Evolutionary conservation across 2,888 invertebrate species (phyloP), one percentile per base, ranked within the genome.

Genomic region (Noctua janthe): DNA sequence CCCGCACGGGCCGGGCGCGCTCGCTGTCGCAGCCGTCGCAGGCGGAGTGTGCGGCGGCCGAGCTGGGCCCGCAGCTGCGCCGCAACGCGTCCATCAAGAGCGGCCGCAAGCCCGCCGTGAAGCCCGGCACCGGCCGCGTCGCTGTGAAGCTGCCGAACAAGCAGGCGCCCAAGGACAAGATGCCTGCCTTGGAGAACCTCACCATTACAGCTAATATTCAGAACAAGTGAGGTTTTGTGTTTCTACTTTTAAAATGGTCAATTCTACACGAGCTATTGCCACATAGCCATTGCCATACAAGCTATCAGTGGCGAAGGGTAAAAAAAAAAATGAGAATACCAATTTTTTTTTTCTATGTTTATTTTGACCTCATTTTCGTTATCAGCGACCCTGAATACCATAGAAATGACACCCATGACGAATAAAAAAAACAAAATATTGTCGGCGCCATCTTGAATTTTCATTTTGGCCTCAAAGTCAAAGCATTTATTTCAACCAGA

Each of bases 1-100:
- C 91, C 5, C 92, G 93, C 64, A 90, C 84, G 0, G 93, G 93
- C 0, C 93, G 96, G 0, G 96, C 96, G 0, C 94, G 97, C 0
- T 97, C 97, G 7, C 94, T 95, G 39, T 97, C 97, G 0, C 96
- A 97, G 86, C 96, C 97, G 0, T 90, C 94, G 0, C 94, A 94
- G 0, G 94, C 93, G 88, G 96, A 96, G 8, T 23, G 0, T 15
- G 29, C 6, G 15, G 2, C 62, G 86, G 86, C 93, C 0, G 95
- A 95, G 76, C 94, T 92, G 76, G 94, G 94, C 0, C 88, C 93
- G 0, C 90, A 90, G n/a, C 82, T 95, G 0, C 92, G 95, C 0
- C 91, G 96, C 2, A 94, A 95, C 83, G 95, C 95, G 0, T 95
- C 96, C 0, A 94, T 94, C 49, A 95, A 95, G 82, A 89, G 92